Conservation (phyloP, 2,113 vertebrate species). For the Spea multiplicata region DNA sequence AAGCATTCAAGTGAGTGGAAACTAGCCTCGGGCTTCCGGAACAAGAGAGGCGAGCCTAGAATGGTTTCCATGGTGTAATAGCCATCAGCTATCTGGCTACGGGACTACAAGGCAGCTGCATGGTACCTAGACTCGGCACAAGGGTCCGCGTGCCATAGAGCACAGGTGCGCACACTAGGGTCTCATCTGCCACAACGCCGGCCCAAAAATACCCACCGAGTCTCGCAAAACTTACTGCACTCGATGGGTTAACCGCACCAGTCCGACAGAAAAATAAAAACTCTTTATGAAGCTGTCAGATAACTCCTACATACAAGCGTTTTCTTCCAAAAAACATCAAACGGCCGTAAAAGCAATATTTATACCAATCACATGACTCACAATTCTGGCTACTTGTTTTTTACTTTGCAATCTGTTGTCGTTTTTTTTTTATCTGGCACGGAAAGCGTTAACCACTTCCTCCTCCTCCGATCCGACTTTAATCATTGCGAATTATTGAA, state of each 20-base stretch:
- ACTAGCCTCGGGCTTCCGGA: background rate
- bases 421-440: too few relatives aligned
- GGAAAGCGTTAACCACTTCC: too few relatives aligned
- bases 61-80: background rate
- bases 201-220: background rate
- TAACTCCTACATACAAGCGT: too few relatives aligned
- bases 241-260: background rate
- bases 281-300: too few relatives aligned
- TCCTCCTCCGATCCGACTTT: too few relatives aligned
- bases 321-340: too few relatives aligned
- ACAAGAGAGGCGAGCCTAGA: background rate
- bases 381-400: too few relatives aligned
- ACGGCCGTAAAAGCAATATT: background rate
- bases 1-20: background rate
- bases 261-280: too few relatives aligned
- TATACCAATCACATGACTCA: too few relatives aligned
- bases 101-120: background rate
- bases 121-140: background rate
- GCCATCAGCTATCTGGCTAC: background rate
- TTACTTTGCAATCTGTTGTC: too few relatives aligned
- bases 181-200: background rate
- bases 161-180: conserved; percentile 13
- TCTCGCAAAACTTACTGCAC: background rate
- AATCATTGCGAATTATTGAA: too few relatives aligned
- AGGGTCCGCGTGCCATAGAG: background rate